Evolutionary conservation across 2,113 vertebrate species (phyloP), one percentile per base, ranked within the genome.

Genomic region (Regulus satrapa): DNA sequence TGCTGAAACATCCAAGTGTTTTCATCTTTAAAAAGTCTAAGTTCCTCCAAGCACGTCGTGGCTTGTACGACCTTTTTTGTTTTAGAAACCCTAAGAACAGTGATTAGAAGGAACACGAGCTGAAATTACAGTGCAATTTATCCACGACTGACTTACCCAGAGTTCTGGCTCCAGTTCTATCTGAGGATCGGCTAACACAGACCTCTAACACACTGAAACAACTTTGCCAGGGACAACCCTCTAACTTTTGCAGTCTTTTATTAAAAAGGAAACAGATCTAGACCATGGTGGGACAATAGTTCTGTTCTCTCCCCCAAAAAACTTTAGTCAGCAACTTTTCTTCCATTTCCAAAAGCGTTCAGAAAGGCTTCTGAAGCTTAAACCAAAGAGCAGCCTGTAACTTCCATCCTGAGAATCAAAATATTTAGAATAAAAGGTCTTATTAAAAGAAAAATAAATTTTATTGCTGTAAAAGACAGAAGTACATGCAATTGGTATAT

Each of bases 1-100:
- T 81, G 90, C 72, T 86, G 82, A 94, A 92, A 93, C 68, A 88
- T 74, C 82, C 82, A 90, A 80, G 48, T 71, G 34, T 56, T 93
- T 80, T 80, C 52, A 74, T 59, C 85, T 54, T 34, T 59, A 93
- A 85, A 93, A 77, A 51, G 51, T 14, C 75, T 45, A 38, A 93
- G 56, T 52, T 88, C 79, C 78, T 93, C 82, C 66, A 80, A 86
- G 81, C 85, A 20, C 2, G 23, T 48, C 12, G 25, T 83, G 83
- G 82, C 88, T 94, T 73, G 59, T 67, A 40, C 6, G 9, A n/a
- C 46, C 32, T 56, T 85, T 80, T 86, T 93, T 85, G 48, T 63
- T 88, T 88, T 29, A 55, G 26, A 69, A 26, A 77, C 16, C 17
- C 56, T 13, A 73, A 46, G 28, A 83, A n/a, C 23, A 20, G n/a